A percentile compares a stretch with the other conserved stretches of the same genome.
Evolutionary conservation across 2,113 vertebrate species (phyloP).

Genomic region (Lathamus discolor): DNA sequence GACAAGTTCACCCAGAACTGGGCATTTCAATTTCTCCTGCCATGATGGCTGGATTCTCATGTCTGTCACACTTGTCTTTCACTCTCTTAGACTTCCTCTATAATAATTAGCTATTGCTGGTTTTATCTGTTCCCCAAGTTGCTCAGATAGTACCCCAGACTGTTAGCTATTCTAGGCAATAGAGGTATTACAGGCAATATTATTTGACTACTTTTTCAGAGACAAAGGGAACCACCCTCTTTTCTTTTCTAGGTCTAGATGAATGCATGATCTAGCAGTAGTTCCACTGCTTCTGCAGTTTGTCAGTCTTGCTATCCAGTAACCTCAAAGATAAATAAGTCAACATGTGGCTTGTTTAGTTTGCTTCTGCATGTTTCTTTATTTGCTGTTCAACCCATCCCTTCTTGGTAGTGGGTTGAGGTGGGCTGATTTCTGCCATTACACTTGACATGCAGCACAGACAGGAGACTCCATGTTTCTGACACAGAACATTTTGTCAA

Average conservation of each 20-base stretch:
- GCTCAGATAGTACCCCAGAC: background rate
- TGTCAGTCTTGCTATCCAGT: background rate
- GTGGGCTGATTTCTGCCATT: background rate
- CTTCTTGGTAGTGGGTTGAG: background rate
- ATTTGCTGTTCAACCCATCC: background rate
- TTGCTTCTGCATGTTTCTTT: background rate
- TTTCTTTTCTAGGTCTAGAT: background rate
- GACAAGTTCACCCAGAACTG: background rate
- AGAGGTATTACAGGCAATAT: background rate
- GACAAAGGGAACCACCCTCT: background rate
- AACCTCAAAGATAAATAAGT: background rate
- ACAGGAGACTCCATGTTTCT: background rate
- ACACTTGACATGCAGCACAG: background rate
- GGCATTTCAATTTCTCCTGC: background rate
- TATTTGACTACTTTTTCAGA: background rate
- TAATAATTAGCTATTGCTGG: background rate
- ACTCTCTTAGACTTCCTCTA: background rate
- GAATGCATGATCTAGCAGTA: rapidly evolving
- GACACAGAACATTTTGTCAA: background rate
- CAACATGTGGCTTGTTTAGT: background rate
- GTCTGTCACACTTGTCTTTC: rapidly evolving
- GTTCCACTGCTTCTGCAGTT: background rate
- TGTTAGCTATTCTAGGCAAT: background rate
- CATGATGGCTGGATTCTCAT: background rate
- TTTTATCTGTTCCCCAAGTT: background rate